Evolutionary conservation across 2,888 invertebrate species (phyloP), one percentile per base, ranked within the genome.

Genomic region (Ischnura elegans): DNA sequence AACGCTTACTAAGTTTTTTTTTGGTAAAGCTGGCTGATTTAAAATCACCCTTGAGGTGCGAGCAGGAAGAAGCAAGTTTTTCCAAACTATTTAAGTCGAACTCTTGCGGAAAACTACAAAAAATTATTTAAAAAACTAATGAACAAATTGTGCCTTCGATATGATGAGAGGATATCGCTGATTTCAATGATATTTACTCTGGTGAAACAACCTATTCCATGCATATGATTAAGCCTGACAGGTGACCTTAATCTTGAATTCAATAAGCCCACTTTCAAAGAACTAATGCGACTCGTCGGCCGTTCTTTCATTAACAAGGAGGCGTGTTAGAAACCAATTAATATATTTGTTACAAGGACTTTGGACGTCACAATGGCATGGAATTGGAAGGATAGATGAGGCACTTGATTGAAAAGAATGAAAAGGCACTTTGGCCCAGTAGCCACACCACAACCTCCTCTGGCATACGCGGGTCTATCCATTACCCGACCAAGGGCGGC

Each of bases 311-410:
- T 76, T 76, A 76, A 76, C 36, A 76, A 76, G 76, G 36, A 36
- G 76, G 76, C 76, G 76, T 76, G 76, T 76, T 76, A 76, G 76
- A 76, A 13, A 36, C 25, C 76, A 76, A 76, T 76, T 76, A 76
- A 25, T 29, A 76, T 76, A 76, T 76, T 76, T 76, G 76, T 76
- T 36, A 76, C 76, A 36, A 36, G 76, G 76, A 76, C 76, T 76
- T 36, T 76, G 29, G 36, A 76, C 36, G 76, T 25, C 76, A 36
- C 76, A 36, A 76, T 76, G 76, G 76, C 29, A 76, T 76, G 21
- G 36, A 36, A 76, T 76, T 13, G 76, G 16, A 29, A 36, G 76
- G 25, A 29, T 36, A 66, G 29, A 66, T 21, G 29, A 55, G 66
- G 29, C 66, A 36, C 29, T 36, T 76, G 76, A 76, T 76, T 76